Conservation (phyloP, 1,140 invertebrate species). For the Drosophila azteca region DNA sequence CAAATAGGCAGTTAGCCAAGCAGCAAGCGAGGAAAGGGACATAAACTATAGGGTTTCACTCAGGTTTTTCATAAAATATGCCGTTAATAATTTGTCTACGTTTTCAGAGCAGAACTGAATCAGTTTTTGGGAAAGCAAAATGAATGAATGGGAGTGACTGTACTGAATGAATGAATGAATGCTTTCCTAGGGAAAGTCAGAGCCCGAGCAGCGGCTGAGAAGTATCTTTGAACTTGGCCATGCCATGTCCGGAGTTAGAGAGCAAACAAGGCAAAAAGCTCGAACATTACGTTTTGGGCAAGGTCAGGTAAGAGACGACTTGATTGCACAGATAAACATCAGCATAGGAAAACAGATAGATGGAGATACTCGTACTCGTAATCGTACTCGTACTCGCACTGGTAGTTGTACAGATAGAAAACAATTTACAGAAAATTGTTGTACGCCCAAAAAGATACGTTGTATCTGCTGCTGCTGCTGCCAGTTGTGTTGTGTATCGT, state of each 20-base stretch:
- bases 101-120: constrained; percentile 71
- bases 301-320: constrained; percentile 46
- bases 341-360: constrained; percentile 19
- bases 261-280: neutral
- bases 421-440: constrained; percentile 51
- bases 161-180: neutral
- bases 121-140: constrained; percentile 53
- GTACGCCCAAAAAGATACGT: neutral
- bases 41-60: constrained; percentile 56
- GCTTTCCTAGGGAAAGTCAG: constrained; percentile 21
- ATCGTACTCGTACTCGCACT: too few relatives aligned
- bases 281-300: constrained; percentile 38
- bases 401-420: constrained; percentile 18
- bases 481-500: constrained; percentile 47
- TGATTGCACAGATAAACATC: constrained; percentile 46
- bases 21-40: constrained; percentile 58
- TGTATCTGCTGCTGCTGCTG: constrained; percentile 8
- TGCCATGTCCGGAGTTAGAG: neutral
- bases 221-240: constrained; percentile 22
- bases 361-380: constrained; percentile 10
- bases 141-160: too few relatives aligned
- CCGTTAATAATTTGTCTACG: constrained; percentile 75
- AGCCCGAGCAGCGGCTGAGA: neutral
- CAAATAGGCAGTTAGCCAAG: constrained; percentile 36
- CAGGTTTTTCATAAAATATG: constrained; percentile 44